Conservation (phyloP, 2,888 invertebrate genomes). For the Arenicola marina region DNA sequence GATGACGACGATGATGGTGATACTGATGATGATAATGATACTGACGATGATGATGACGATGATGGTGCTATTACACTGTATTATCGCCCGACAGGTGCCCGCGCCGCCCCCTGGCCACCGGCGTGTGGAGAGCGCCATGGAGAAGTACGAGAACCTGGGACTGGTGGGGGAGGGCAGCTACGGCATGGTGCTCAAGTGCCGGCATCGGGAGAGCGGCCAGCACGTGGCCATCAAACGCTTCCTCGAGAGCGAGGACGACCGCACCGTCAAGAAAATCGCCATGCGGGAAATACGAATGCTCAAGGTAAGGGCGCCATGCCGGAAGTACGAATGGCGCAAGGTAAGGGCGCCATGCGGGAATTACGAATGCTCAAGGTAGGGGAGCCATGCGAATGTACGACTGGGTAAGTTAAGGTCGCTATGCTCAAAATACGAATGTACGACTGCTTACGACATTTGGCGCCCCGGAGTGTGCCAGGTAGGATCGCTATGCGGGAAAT, state of each 20-base stretch:
- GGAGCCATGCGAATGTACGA: too few species aligned
- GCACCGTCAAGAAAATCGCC: slow-evolving; percentile 93
- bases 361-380: slow-evolving; percentile 89
- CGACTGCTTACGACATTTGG: too few species aligned
- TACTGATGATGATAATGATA: too few species aligned
- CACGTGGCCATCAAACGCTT: slow-evolving; percentile 97
- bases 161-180: slow-evolving; percentile 95
- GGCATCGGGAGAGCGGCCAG: slow-evolving; percentile 91
- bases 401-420: too few species aligned
- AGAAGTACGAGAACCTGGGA: slow-evolving; percentile 85
- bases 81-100: too few species aligned
- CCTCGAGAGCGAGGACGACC: slow-evolving; percentile 95
- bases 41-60: too few species aligned
- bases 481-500: too few species aligned
- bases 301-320: slow-evolving; percentile 78
- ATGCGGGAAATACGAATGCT: slow-evolving; percentile 90
- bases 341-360: slow-evolving; percentile 94
- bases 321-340: too few species aligned
- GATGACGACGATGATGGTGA: too few species aligned
- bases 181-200: slow-evolving; percentile 94
- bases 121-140: slow-evolving; percentile 48
- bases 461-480: too few species aligned
- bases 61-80: too few species aligned
- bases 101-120: not conserved
- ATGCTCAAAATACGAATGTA: too few species aligned